Conservation (phyloP, 2,888 invertebrate genomes). For the Xestia xanthographa region DNA sequence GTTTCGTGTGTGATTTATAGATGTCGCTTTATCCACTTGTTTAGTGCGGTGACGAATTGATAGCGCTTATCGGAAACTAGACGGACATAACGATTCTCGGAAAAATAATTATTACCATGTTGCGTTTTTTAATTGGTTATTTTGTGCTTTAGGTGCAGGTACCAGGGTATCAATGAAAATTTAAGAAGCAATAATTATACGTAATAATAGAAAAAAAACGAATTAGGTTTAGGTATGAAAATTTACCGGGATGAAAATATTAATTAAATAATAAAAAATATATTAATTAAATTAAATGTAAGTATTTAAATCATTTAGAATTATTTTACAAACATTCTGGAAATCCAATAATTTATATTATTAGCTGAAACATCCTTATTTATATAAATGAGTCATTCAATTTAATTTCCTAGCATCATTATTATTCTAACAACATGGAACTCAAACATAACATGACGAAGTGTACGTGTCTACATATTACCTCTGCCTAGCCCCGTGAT, state of each 20-base stretch:
- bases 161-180: background rate
- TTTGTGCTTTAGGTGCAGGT: background rate
- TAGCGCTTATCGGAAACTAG: background rate
- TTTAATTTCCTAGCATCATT: background rate
- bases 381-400: background rate
- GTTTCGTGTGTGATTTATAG: background rate
- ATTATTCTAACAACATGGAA: background rate
- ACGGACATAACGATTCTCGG: background rate
- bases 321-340: background rate
- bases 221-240: accelerated
- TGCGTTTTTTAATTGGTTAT: background rate
- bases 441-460: background rate
- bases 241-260: background rate
- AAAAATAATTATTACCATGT: background rate
- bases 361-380: constrained; percentile 1
- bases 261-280: too few relatives aligned
- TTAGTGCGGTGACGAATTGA: background rate
- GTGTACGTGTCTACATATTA: background rate
- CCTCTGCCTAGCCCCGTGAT: background rate
- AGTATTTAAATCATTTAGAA: background rate
- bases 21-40: constrained; percentile 12
- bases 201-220: background rate
- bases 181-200: background rate
- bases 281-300: too few relatives aligned
- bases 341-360: background rate